Conservation (phyloP, 2,113 vertebrate genomes). For the Chitala chitala region DNA sequence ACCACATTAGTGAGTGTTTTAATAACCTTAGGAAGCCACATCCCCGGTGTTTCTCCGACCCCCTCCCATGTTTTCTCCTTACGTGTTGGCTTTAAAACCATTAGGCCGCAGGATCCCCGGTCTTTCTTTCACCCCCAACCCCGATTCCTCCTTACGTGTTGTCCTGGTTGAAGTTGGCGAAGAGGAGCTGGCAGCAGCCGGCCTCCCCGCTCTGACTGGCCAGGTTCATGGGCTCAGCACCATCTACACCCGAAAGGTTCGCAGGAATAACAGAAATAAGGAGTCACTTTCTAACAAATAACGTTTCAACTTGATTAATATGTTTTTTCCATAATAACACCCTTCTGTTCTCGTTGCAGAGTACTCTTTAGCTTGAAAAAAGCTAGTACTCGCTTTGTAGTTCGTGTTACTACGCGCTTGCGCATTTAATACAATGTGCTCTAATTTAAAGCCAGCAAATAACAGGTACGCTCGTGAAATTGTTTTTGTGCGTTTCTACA, state of each 20-base stretch:
- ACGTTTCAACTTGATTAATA: slow-evolving; percentile 7
- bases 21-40: no score
- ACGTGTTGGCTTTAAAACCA: background rate
- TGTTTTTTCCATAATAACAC: slow-evolving; percentile 45
- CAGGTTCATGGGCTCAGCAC: slow-evolving; percentile 81
- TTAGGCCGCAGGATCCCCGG: slow-evolving; percentile 38
- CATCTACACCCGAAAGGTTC: slow-evolving; percentile 48
- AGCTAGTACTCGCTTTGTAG: slow-evolving; percentile 23
- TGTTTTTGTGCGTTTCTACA: no score
- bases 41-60: no score
- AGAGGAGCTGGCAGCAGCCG: slow-evolving; percentile 89
- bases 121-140: slow-evolving; percentile 25
- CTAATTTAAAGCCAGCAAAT: background rate
- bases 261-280: slow-evolving; percentile 39
- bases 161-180: slow-evolving; percentile 99
- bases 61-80: background rate
- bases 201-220: slow-evolving; percentile 90
- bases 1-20: no score
- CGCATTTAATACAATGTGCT: slow-evolving; percentile 27
- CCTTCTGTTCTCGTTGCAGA: background rate
- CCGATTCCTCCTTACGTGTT: slow-evolving; percentile 83
- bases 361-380: slow-evolving; percentile 40
- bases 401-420: slow-evolving; percentile 49
- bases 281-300: background rate
- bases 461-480: background rate